Percentiles rank a stretch among this genome's conserved stretches.
phyloP scores from a whole-genome alignment of 2,797 vertebrate genomes.

The Centropyge bicolor region DNA sequence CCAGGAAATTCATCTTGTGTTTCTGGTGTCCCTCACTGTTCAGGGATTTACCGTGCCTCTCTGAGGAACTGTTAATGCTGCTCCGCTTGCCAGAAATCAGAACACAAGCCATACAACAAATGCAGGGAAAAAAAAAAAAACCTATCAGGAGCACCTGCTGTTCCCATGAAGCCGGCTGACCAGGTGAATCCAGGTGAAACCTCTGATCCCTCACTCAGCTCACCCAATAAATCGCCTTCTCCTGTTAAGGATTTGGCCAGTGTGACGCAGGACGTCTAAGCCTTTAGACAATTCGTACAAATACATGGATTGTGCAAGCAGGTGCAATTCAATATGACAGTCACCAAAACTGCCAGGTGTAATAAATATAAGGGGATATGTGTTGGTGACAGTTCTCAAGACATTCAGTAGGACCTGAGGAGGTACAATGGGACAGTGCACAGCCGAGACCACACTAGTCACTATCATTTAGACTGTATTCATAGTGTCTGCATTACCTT shows the following conservation, averaged over 20 bases:
- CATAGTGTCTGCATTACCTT: not conserved
- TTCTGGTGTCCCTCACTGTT: conserved; percentile 59
- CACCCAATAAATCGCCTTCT: conserved; percentile 46
- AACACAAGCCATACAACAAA: conserved; percentile 34
- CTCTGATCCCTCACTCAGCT: conserved; percentile 37
- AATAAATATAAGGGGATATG: conserved; percentile 10
- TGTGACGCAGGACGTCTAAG: conserved; percentile 10
- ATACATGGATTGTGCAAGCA: conserved; percentile 24
- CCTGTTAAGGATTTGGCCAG: conserved; percentile 17
- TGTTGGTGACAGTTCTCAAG: conserved; percentile 16
- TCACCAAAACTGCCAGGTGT: conserved; percentile 8
- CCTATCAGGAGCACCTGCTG: conserved; percentile 51
- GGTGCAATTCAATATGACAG: not conserved
- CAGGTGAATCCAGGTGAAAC: conserved; percentile 52
- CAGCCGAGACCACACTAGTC: not conserved
- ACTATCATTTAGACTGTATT: not conserved
- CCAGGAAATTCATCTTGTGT: conserved; percentile 43
- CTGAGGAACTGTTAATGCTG: conserved; percentile 51
- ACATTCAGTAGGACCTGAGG: conserved; percentile 1
- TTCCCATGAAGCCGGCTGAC: conserved; percentile 49
- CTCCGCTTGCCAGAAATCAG: conserved; percentile 40
- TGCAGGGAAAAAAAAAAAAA: conserved; percentile 16
- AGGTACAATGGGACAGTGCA: not conserved
- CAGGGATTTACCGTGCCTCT: conserved; percentile 59
- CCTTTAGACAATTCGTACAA: not conserved